phyloP scores from a whole-genome alignment of 2,113 vertebrate species.

The Tragulus kanchil region DNA sequence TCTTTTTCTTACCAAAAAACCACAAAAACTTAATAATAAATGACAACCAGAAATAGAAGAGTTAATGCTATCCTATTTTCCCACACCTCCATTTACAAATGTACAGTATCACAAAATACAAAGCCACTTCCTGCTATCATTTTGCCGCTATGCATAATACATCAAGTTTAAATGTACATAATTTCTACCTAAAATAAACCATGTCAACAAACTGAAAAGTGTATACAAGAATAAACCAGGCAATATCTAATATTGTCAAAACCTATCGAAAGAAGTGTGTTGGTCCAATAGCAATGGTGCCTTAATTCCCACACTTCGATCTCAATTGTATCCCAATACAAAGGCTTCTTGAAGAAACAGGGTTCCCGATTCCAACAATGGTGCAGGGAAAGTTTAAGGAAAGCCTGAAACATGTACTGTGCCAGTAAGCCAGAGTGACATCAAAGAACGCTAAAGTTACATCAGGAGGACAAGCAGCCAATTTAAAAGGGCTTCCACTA shows the following conservation, averaged over 20 bases:
- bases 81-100: conserved; percentile 21
- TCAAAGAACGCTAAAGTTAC: not conserved
- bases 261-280: not conserved
- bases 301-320: not conserved
- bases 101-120: not conserved
- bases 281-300: not conserved
- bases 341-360: not conserved
- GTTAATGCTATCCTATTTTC: not conserved
- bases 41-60: conserved; percentile 40
- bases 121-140: not conserved
- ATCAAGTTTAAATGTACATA: conserved; percentile 22
- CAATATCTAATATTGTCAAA: not conserved
- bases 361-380: not conserved
- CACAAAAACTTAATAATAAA: not conserved
- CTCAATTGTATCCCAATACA: not conserved
- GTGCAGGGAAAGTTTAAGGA: not conserved
- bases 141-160: not conserved
- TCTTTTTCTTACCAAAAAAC: conserved; percentile 36
- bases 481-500: not conserved
- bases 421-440: not conserved
- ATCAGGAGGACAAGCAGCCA: not conserved
- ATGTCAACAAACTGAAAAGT: conserved; percentile 25
- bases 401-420: not conserved
- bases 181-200: not conserved
- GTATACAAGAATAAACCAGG: not conserved